Base-by-base conservation (phyloP, 2,113 vertebrate species). In the Brachionichthys hirsutus region DNA sequence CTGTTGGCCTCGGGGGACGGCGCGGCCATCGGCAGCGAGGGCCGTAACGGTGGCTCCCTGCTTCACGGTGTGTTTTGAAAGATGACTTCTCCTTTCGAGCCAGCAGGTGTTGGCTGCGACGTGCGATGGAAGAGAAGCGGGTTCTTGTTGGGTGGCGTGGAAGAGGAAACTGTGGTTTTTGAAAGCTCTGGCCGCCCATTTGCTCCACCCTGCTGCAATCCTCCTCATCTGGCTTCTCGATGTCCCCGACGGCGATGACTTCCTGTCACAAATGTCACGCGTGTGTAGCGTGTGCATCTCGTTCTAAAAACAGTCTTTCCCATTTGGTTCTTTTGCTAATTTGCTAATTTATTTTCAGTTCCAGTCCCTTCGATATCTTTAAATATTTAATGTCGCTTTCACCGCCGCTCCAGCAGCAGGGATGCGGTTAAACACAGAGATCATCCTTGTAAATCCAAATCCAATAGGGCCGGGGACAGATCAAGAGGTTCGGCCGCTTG, bases 81-180 rank as follows among this genome's bases (percentile, higher is more conserved):
- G 57, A 18, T 24, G 15, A 80, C 75, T 84, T 85, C 75, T 22
- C 38, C 50, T 63, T 81, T 78, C 76, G 16, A 17, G 36, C 24
- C 2, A 4, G 65, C 75, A 82, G 75, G 70, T 87, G 75, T 48
- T 24, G 56, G 22, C 18, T 59, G 24, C 17, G 43, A 34, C 52
- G 40, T 45, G 4, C 13, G 4, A 5, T 16, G 17, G 10, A 70
- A 59, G 24, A 52, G 17, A n/a, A n/a, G 36, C 0, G 0, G 14
- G 17, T 41, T 66, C 73, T 38, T 13, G 20, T 36, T 59, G 72
- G 67, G 70, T 2, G 50, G 76, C 58, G 72, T 88, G 86, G 74
- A 83, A 89, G 41, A 82, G 88, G 86, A 89, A 87, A 63, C 55
- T 83, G 81, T 66, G 83, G 81, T 77, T 80, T 83, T 45, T 16